These are phyloP conservation scores for Catostomus latipinnis DNA, from an alignment of 2,797 vertebrate genomes.

Conservation along the genomic window DNA sequence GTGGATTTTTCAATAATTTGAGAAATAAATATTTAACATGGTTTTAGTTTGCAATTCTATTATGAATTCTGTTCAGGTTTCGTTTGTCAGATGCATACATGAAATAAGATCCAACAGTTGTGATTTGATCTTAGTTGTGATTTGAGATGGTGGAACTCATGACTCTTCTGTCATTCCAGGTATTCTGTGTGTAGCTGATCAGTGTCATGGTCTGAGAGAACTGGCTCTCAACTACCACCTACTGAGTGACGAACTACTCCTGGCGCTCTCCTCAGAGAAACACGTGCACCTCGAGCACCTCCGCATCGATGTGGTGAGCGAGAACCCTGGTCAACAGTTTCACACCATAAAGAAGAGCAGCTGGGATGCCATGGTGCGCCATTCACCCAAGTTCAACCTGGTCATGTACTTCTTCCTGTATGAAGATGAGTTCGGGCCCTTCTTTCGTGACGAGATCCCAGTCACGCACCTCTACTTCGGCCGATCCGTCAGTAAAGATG, in stretches of 20 bases:
- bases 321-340: conserved; percentile 95
- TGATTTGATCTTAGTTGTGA: too few species aligned
- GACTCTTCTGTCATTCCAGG: conserved; percentile 72
- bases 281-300: conserved; percentile 96
- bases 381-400: conserved; percentile 97
- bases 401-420: conserved; percentile 99
- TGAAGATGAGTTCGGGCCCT: conserved; percentile 95
- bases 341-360: conserved; percentile 96
- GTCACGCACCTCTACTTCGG: conserved; percentile 98
- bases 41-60: too few species aligned
- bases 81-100: too few species aligned
- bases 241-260: conserved; percentile 92
- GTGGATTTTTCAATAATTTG: too few species aligned
- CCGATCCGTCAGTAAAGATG: conserved; percentile 96
- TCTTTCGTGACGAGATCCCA: conserved; percentile 94
- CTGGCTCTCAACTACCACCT: conserved; percentile 96
- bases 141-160: too few species aligned
- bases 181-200: conserved; percentile 97
- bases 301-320: conserved; percentile 96
- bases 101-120: too few species aligned
- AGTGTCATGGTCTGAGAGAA: conserved; percentile 96
- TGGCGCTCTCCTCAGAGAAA: conserved; percentile 96
- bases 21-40: too few species aligned
- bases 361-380: conserved; percentile 97
- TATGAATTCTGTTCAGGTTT: too few species aligned